Percentiles rank a stretch among this genome's conserved stretches.
phyloP scores from a whole-genome alignment of 2,888 invertebrate genomes.

The Apamea epomidion region DNA sequence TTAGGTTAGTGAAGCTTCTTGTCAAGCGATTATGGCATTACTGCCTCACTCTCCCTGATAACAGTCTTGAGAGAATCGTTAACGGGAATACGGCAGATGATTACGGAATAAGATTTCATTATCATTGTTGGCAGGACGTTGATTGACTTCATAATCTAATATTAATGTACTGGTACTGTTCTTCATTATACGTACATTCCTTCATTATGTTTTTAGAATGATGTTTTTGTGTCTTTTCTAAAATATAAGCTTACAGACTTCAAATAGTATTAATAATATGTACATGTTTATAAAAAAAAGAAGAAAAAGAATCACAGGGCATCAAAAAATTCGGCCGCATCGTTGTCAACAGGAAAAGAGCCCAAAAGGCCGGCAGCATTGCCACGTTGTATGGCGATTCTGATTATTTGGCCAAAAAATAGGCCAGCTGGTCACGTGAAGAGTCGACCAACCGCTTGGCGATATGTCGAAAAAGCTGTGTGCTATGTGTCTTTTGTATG shows the following conservation, averaged over 20 bases:
- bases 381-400: not conserved
- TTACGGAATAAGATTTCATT: conserved; percentile 37
- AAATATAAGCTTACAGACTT: not conserved
- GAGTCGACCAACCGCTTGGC: not conserved
- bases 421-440: not conserved
- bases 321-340: not conserved
- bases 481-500: not conserved
- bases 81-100: conserved; percentile 30
- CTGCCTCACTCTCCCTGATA: conserved; percentile 40
- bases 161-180: too few relatives aligned
- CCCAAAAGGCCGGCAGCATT: not conserved
- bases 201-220: not conserved
- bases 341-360: not conserved
- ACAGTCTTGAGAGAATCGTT: conserved; percentile 46
- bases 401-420: not conserved
- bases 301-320: not conserved
- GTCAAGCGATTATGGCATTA: conserved; percentile 48
- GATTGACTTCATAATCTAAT: not conserved
- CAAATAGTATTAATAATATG: not conserved
- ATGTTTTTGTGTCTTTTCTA: not conserved
- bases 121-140: conserved; percentile 27
- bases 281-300: too few relatives aligned
- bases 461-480: not conserved
- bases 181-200: not conserved
- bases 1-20: conserved; percentile 42